These are phyloP conservation scores for Diaphora mendica DNA, from an alignment of 2,888 invertebrate genomes.

Conservation along the genomic window DNA sequence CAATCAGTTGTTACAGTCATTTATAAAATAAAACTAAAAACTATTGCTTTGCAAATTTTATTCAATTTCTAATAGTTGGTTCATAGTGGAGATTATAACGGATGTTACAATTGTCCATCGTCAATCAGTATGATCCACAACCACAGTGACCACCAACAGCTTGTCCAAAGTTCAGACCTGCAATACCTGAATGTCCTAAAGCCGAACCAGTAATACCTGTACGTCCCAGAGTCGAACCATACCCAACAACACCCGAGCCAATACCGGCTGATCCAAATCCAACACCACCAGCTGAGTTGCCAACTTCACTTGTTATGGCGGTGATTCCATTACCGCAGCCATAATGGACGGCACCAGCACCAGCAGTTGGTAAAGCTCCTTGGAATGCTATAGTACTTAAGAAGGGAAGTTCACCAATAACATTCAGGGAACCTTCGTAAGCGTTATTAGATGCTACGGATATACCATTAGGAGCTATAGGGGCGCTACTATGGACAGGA, in stretches of 20 bases:
- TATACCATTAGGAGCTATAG: slow-evolving; percentile 46
- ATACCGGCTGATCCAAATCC: not conserved
- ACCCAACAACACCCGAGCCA: not conserved
- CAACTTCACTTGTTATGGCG: slow-evolving; percentile 13
- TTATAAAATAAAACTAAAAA: too few species aligned
- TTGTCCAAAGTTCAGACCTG: not conserved
- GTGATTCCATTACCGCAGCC: slow-evolving; percentile 48
- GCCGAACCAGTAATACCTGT: not conserved
- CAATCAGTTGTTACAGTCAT: too few species aligned
- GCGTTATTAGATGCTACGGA: slow-evolving; percentile 57
- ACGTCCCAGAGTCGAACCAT: not conserved
- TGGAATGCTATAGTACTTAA: slow-evolving; percentile 53
- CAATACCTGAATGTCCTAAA: not conserved
- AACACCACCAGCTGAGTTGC: not conserved
- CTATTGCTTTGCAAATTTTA: too few species aligned
- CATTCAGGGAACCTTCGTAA: slow-evolving; percentile 50
- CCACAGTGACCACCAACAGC: not conserved
- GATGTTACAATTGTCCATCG: too few species aligned
- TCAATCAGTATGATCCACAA: not conserved
- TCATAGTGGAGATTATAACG: too few species aligned
- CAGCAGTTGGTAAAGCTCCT: slow-evolving; percentile 52
- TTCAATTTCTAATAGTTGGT: too few species aligned
- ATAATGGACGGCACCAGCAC: slow-evolving; percentile 50
- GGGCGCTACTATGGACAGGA: slow-evolving; percentile 7
- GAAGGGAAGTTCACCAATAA: slow-evolving; percentile 57